These are phyloP conservation scores for Meles meles DNA, from an alignment of 2,113 vertebrate genomes.

Conservation along the genomic window DNA sequence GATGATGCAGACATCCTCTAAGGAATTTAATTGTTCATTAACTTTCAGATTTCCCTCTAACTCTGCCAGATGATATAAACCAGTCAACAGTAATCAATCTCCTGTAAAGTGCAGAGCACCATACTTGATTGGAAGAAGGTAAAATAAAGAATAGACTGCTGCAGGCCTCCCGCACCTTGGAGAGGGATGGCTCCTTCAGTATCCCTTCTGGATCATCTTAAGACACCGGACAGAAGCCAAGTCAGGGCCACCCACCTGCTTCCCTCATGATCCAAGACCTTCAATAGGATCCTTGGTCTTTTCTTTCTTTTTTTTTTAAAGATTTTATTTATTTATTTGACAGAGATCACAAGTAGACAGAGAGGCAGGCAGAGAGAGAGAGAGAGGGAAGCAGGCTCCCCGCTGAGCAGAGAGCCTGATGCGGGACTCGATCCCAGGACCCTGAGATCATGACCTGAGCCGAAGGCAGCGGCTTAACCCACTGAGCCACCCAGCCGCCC, in stretches of 20 bases:
- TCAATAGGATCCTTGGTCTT: neutral
- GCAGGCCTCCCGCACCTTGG: neutral
- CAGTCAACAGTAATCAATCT: slow-evolving; percentile 19
- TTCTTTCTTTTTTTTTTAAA: no score
- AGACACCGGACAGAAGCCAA: neutral
- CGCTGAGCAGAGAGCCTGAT: no score
- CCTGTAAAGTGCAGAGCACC: neutral
- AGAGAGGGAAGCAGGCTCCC: no score
- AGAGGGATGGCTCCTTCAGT: neutral
- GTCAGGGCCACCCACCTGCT: neutral
- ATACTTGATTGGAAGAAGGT: neutral
- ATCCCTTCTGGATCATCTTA: neutral
- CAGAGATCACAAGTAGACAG: no score
- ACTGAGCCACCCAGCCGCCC: no score
- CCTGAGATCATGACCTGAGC: no score
- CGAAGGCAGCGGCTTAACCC: no score
- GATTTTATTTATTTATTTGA: no score
- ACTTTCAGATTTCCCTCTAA: slow-evolving; percentile 50
- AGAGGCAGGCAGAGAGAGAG: no score
- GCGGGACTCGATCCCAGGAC: no score
- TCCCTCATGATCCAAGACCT: neutral
- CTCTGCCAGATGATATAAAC: neutral
- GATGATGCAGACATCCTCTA: slow-evolving; percentile 37
- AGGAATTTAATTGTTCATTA: slow-evolving; percentile 66
- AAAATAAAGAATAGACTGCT: neutral